Evolutionary conservation across 1,140 invertebrate genomes (phyloP).

Genomic region (Papilio dardanus): DNA sequence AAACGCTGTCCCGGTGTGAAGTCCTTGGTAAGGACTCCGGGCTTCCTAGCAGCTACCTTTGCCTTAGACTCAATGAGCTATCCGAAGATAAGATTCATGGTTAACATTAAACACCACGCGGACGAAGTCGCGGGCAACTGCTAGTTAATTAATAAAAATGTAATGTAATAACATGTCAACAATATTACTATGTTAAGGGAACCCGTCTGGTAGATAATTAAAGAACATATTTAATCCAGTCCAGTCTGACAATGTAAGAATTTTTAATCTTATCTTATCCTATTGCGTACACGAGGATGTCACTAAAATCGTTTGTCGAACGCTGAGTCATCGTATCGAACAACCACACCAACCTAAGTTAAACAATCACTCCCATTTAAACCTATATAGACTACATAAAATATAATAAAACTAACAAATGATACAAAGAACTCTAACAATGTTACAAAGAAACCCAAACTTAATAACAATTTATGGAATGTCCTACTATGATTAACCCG

Average conservation of each 20-base stretch:
- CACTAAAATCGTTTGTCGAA: neutral
- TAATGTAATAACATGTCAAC: neutral
- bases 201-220: neutral
- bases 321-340: neutral
- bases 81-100: too few relatives aligned
- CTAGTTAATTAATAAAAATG: neutral
- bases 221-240: neutral
- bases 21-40: too few relatives aligned
- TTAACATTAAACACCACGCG: too few relatives aligned
- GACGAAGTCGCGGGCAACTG: neutral
- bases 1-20: too few relatives aligned
- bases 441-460: conserved; percentile 14
- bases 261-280: conserved; percentile 9
- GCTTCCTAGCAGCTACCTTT: too few relatives aligned
- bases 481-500: conserved; percentile 42
- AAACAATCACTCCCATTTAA: neutral
- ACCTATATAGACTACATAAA: neutral
- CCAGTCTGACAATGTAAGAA: neutral
- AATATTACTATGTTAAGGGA: neutral
- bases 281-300: neutral
- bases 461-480: conserved; percentile 29
- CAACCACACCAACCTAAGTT: neutral
- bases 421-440: neutral
- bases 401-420: neutral
- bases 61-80: too few relatives aligned